These are phyloP conservation scores for Ganaspis brasiliensis DNA, from an alignment of 2,888 invertebrate species.

Conservation along the genomic window DNA sequence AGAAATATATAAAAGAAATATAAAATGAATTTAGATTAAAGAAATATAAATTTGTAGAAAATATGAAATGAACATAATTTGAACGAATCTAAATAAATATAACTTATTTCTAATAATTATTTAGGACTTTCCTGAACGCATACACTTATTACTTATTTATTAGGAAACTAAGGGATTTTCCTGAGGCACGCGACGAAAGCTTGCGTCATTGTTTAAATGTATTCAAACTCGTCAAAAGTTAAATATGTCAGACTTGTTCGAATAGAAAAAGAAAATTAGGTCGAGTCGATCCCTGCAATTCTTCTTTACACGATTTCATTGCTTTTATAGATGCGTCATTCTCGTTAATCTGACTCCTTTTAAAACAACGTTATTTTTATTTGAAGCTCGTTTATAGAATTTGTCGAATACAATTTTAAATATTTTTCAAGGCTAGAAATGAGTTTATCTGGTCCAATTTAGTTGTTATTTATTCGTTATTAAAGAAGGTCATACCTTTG, in stretches of 20 bases:
- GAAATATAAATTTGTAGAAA: too few species aligned
- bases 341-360: too few species aligned
- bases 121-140: neutral
- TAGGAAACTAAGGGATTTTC: neutral
- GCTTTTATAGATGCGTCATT: neutral
- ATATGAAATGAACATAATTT: too few species aligned
- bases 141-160: slow-evolving; percentile 3
- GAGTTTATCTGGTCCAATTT: neutral
- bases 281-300: neutral
- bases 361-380: too few species aligned
- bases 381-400: too few species aligned
- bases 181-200: neutral
- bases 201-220: neutral
- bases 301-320: neutral
- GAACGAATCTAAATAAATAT: neutral
- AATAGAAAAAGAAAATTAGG: neutral
- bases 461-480: neutral
- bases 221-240: neutral
- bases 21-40: too few species aligned
- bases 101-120: neutral
- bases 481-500: neutral
- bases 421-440: neutral
- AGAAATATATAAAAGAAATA: neutral
- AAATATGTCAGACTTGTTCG: neutral
- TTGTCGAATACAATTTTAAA: too few species aligned